Percentiles rank a stretch among this genome's conserved stretches.
Evolutionary conservation across 2,888 invertebrate genomes (phyloP).

Genomic region (Heliconius ethilla): DNA sequence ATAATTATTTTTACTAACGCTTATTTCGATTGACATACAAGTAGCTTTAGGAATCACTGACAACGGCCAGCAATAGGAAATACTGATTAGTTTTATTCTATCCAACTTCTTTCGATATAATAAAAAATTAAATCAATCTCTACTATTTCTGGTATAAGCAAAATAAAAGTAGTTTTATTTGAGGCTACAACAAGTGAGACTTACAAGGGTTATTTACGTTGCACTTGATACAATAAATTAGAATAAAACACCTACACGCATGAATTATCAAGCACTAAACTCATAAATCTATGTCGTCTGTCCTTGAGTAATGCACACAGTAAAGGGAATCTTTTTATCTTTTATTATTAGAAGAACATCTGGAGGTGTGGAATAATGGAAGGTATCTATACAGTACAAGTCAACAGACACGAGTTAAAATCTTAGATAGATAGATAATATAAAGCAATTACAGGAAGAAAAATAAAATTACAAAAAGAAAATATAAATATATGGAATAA

Average conservation of each 20-base stretch:
- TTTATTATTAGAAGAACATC: slow-evolving; percentile 27
- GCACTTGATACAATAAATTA: slow-evolving; percentile 36
- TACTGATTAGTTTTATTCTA: neutral
- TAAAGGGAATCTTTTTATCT: slow-evolving; percentile 30
- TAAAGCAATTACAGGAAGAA: too few species aligned
- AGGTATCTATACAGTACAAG: neutral
- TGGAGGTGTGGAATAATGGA: neutral
- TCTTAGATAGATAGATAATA: too few species aligned
- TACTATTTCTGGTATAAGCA: neutral
- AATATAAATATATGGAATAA: too few species aligned
- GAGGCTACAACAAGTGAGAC: neutral
- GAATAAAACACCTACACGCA: slow-evolving; percentile 36
- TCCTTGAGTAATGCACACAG: slow-evolving; percentile 35
- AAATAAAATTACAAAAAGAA: too few species aligned
- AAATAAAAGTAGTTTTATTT: neutral
- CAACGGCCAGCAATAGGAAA: too few species aligned
- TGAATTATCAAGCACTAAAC: slow-evolving; percentile 31
- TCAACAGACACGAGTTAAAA: neutral
- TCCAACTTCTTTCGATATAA: too few species aligned
- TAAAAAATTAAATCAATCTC: neutral
- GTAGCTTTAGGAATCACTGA: neutral
- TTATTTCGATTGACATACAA: neutral
- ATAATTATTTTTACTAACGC: too few species aligned
- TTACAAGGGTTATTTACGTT: slow-evolving; percentile 27
- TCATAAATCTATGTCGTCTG: slow-evolving; percentile 39